phyloP scores from a whole-genome alignment of 23 tunicate genomes.

The Diplosoma virens region DNA sequence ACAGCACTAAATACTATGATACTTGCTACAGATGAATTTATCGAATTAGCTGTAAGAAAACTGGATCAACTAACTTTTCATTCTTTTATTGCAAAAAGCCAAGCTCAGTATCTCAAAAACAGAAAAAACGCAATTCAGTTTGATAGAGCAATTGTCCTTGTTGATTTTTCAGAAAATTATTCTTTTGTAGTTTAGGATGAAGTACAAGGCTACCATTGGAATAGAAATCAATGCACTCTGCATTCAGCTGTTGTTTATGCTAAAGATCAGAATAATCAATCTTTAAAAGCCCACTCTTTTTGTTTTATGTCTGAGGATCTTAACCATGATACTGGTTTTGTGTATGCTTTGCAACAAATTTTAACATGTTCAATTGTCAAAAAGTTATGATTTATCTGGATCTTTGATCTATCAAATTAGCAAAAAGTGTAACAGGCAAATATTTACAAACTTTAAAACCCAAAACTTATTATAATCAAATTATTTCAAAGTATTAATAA shows the following conservation, averaged over 20 bases:
- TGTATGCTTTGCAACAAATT: background rate
- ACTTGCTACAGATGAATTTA: constrained; percentile 21
- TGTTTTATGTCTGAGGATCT: background rate
- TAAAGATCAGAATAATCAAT: background rate
- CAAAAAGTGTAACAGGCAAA: no score
- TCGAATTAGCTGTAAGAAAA: background rate
- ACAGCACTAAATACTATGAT: constrained; percentile 3
- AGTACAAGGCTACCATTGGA: constrained; percentile 17
- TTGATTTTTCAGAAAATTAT: constrained; percentile 36
- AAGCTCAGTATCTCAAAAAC: constrained; percentile 20
- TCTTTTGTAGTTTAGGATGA: constrained; percentile 24
- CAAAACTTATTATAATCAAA: no score
- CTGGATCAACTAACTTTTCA: constrained; percentile 23
- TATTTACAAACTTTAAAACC: no score
- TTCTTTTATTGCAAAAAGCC: constrained; percentile 27
- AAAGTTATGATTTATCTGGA: no score
- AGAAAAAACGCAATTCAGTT: constrained; percentile 10
- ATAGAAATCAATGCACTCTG: constrained; percentile 18
- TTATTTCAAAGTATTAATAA: no score
- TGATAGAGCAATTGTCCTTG: constrained; percentile 6
- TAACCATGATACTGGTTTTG: constrained; percentile 8
- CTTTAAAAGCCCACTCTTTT: background rate
- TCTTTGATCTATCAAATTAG: no score
- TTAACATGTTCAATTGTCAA: background rate
- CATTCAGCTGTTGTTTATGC: constrained; percentile 8